Evolutionary conservation across 2,888 invertebrate species (phyloP), one percentile per base, ranked within the genome.

Genomic region (Platerodrilus igneus): DNA sequence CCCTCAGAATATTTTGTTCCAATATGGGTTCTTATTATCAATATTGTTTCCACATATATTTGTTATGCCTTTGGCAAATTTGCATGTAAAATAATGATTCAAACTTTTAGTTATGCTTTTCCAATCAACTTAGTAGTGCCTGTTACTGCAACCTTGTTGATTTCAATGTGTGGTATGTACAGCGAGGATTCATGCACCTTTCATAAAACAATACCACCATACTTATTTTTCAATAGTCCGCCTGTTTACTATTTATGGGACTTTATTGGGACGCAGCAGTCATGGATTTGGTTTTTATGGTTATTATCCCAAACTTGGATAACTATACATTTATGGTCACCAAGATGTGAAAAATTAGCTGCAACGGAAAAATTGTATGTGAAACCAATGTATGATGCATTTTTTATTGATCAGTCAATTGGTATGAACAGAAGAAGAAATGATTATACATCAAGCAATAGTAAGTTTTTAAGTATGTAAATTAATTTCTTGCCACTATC

Each of bases 71-170:
- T 77, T 46, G 76, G 81, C 3, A 92, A 89, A 69, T 87, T 89
- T 52, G 84, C 90, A 1, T 90, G 89, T 70, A 88, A 87, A 71
- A 85, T 91, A 47, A 79, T 86, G 62, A 91, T 95, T 61, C 93
- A 94, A 64, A 78, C 81, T 35, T 83, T 90, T 62, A 86, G 91
- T 53, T 92, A 86, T 56, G 86, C 93, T 0, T 76, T 93, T 45
- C 90, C 94, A 0, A 69, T 92, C 22, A 81, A 76, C 55, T 70
- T 94, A 7, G 78, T 83, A 0, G 82, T 86, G 1, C 92, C 92
- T 0, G 72, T 81, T 1, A 75, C 85, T 2, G 72, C 91, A 2
- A 78, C 79, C 10, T 60, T 79, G n/a, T 71, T 87, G 19, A 78
- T 86, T 20, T 67, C 77, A 0, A 67, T 84, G 34, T 81, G 81